phyloP scores from a whole-genome alignment of 2,797 vertebrate species.

The Cirrhinus molitorella region DNA sequence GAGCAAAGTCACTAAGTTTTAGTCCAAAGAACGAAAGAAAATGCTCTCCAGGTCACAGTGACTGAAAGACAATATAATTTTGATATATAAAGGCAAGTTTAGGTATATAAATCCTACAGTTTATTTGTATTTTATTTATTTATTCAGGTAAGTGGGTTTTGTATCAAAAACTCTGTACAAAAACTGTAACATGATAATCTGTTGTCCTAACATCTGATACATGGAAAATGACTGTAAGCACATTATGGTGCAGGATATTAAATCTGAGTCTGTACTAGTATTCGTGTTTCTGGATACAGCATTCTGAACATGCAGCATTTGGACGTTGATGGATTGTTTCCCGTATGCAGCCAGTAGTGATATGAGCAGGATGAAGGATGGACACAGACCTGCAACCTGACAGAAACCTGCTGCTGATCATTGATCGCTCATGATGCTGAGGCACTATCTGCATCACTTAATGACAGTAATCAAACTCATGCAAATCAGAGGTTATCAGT shows the following conservation, averaged over 20 bases:
- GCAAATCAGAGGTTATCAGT: background rate
- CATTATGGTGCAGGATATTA: background rate
- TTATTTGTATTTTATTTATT: background rate
- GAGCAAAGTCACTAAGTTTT: too few relatives aligned
- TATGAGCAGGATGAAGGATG: slow-evolving; percentile 20
- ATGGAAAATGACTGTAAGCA: background rate
- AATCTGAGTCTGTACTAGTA: background rate
- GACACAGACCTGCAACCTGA: slow-evolving; percentile 10
- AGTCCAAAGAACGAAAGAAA: too few relatives aligned
- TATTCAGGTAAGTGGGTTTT: background rate
- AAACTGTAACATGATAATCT: background rate
- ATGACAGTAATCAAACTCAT: background rate
- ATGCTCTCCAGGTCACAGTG: too few relatives aligned
- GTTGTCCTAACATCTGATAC: background rate
- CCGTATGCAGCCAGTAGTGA: background rate
- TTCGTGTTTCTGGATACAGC: background rate
- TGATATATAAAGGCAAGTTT: background rate
- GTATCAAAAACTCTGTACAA: too few relatives aligned
- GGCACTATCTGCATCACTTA: slow-evolving; percentile 6
- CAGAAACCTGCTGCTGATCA: slow-evolving; percentile 19
- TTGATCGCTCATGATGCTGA: background rate
- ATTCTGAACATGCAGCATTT: background rate
- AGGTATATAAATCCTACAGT: background rate
- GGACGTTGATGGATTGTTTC: slow-evolving; percentile 32
- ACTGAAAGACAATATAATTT: too few relatives aligned